Base-by-base conservation (phyloP, 2,888 invertebrate species). In the Macrophya alboannulata region DNA sequence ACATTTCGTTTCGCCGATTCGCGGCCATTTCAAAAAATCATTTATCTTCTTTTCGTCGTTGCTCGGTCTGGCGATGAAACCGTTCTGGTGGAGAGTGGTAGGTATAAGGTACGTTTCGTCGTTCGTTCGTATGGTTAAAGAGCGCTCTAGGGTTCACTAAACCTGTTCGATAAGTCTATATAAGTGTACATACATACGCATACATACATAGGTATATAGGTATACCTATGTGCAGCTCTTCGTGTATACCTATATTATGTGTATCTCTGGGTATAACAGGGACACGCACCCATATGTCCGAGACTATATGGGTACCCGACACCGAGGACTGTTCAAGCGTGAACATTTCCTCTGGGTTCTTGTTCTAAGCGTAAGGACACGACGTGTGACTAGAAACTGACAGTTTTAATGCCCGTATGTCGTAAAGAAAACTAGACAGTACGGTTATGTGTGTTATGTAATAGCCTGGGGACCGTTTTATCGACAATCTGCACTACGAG, bases 1-100 rank as follows among this genome's bases (percentile, higher is more conserved):
- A 15, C 40, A n/a, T 51, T 83, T 83, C 83, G 83, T 83, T 83
- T 71, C 68, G 83, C 71, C 48, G 87, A 89, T 87, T 88, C 88
- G 86, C 89, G 37, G 31, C 88, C 88, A 87, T 90, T 89, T 91
- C 89, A 89, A 86, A 88, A 88, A 90, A 89, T 90, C 90, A 90
- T 90, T 90, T 90, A 90, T 90, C 89, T 89, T 88, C 86, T 59
- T 43, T 59, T 62, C 48, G 51, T 81, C 21, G n/a, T 48, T 81
- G 37, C 6, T 40, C n/a, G 51, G 77, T 51, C 51, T 59, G 81
- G 62, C 62, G 37, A 62, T 40, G 62, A 81, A 81, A 81, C 81
- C 43, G n/a, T 81, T 81, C 45, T 62, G n/a, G 37, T 37, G 55
- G 12, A 77, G 25, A 45, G 76, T 37, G 25, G 37, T 25, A 15